These are phyloP conservation scores for Achatina immaculata DNA, from an alignment of 1,140 invertebrate species.

Conservation along the genomic window DNA sequence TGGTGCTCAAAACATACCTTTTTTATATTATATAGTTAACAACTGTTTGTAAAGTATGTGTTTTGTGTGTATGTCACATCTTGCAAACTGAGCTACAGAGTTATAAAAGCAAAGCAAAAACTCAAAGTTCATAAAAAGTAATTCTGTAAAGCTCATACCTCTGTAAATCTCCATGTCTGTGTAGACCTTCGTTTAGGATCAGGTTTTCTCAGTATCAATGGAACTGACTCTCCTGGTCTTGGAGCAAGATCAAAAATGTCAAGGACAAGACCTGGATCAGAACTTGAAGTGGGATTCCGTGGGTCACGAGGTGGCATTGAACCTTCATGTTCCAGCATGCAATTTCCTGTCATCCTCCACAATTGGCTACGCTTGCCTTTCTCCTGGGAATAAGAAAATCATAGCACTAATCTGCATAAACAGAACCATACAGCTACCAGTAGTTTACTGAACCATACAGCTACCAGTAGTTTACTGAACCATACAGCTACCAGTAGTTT, in stretches of 20 bases:
- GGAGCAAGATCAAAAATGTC: constrained; percentile 89
- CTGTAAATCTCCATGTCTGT: constrained; percentile 92
- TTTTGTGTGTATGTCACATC: too few species aligned
- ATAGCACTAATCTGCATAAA: too few species aligned
- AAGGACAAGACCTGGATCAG: constrained; percentile 71
- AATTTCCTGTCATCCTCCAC: constrained; percentile 92
- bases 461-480: too few species aligned
- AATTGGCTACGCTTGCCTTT: constrained; percentile 89
- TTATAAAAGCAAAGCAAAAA: too few species aligned
- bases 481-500: too few species aligned
- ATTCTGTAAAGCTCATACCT: constrained; percentile 67
- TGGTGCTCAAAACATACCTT: too few species aligned
- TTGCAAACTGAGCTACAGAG: too few species aligned
- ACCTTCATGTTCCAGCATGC: constrained; percentile 94
- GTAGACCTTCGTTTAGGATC: constrained; percentile 86
- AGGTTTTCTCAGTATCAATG: constrained; percentile 83
- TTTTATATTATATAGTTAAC: too few species aligned
- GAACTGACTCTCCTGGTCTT: constrained; percentile 79
- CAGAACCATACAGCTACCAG: too few species aligned
- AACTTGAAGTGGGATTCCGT: constrained; percentile 43
- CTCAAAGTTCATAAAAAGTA: too few species aligned
- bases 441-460: too few species aligned
- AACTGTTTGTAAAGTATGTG: too few species aligned
- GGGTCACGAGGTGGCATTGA: constrained; percentile 77
- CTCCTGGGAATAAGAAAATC: constrained; percentile 71